A percentile compares a stretch with the other conserved stretches of the same genome.
phyloP scores from a whole-genome alignment of 2,797 vertebrate genomes.

The Myotis pilosus region DNA sequence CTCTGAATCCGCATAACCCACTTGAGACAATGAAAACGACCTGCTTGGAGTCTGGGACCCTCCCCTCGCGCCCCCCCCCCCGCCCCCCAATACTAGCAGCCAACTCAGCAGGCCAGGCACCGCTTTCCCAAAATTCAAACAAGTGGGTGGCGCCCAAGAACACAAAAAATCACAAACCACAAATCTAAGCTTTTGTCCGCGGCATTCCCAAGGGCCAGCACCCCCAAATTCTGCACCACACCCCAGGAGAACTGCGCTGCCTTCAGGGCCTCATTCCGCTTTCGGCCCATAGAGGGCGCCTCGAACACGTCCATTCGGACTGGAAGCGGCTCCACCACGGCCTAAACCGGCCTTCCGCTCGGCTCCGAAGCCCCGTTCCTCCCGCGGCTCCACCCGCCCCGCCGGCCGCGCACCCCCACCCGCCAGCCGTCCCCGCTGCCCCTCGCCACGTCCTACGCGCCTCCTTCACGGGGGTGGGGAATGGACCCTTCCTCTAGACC shows the following conservation, averaged over 20 bases:
- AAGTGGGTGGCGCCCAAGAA: neutral
- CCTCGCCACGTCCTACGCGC: neutral
- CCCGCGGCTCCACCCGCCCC: fast-evolving
- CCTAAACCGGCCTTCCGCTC: neutral
- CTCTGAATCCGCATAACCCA: neutral
- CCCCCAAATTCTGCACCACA: neutral
- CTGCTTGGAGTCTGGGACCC: fast-evolving
- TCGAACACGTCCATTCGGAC: constrained; percentile 70
- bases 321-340: fast-evolving
- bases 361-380: fast-evolving
- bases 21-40: fast-evolving
- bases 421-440: neutral
- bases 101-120: neutral
- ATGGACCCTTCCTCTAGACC: fast-evolving
- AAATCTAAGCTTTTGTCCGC: fast-evolving
- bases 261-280: neutral
- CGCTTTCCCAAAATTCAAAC: neutral
- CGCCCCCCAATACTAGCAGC: neutral
- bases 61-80: fast-evolving
- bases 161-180: neutral
- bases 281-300: constrained; percentile 84
- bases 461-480: neutral
- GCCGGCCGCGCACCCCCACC: fast-evolving
- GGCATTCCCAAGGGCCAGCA: neutral
- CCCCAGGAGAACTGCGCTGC: fast-evolving